These are phyloP conservation scores for Apeira syringaria DNA, from an alignment of 2,888 invertebrate genomes.

Conservation along the genomic window DNA sequence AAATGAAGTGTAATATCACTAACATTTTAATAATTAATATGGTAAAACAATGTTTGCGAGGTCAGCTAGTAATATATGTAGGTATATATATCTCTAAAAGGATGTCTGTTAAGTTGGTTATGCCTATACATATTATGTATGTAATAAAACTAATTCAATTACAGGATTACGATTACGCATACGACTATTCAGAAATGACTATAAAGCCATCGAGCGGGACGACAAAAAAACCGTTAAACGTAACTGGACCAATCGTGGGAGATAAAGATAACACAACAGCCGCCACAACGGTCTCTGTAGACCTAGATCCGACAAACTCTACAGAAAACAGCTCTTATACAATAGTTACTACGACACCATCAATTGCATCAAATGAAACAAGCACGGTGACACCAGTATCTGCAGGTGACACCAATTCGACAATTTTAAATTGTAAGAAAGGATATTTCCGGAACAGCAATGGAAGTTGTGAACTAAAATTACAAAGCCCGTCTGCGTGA, in stretches of 20 bases:
- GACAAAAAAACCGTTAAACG: conserved; percentile 66
- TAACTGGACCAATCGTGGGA: conserved; percentile 40
- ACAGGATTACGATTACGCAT: conserved; percentile 89
- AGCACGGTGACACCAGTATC: conserved; percentile 22
- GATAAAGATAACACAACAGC: conserved; percentile 44
- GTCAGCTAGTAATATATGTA: no score
- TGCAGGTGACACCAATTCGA: conserved; percentile 17
- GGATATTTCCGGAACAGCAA: conserved; percentile 64
- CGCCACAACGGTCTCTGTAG: conserved; percentile 27
- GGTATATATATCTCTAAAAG: no score
- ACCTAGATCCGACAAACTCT: conserved; percentile 30
- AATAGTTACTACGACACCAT: conserved; percentile 16
- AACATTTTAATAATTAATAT: no score
- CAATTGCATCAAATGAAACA: conserved; percentile 9
- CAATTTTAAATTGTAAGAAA: conserved; percentile 54
- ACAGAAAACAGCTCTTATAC: conserved; percentile 34
- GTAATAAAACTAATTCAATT: conserved; percentile 43
- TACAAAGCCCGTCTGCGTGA: conserved; percentile 68
- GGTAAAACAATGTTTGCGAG: no score
- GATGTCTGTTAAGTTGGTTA: no score
- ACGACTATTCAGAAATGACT: conserved; percentile 89
- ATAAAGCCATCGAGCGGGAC: conserved; percentile 84
- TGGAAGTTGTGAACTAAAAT: conserved; percentile 67
- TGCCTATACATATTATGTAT: no score
- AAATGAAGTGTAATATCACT: no score